A percentile compares a stretch with the other conserved stretches of the same genome.
These are phyloP conservation scores for Luperina nickerlii DNA, from an alignment of 2,888 invertebrate genomes.

Conservation along the genomic window DNA sequence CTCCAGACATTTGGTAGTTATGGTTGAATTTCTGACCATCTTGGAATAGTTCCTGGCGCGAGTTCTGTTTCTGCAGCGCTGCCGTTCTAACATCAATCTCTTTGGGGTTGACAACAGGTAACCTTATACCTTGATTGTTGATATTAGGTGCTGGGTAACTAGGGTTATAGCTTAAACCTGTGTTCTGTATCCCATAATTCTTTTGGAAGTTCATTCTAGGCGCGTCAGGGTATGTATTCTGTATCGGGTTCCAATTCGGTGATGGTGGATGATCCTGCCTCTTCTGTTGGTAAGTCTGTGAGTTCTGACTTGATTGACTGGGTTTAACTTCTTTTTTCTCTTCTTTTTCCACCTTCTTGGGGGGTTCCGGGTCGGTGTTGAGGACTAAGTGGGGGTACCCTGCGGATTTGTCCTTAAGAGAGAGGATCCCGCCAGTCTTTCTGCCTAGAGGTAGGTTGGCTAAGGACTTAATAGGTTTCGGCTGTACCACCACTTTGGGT, in stretches of 20 bases:
- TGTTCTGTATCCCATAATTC: constrained; percentile 81
- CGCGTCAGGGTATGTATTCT: constrained; percentile 70
- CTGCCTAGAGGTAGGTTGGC: constrained; percentile 84
- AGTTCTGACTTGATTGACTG: constrained; percentile 74
- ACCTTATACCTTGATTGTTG: constrained; percentile 78
- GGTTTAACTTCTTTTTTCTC: constrained; percentile 80
- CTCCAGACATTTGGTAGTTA: constrained; percentile 83
- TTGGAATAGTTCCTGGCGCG: constrained; percentile 83
- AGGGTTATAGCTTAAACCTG: constrained; percentile 79
- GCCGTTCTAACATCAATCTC: constrained; percentile 89
- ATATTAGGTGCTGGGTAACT: constrained; percentile 71
- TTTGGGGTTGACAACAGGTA: constrained; percentile 88
- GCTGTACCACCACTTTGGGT: constrained; percentile 83
- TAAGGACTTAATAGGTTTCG: constrained; percentile 84
- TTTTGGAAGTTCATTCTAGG: constrained; percentile 81
- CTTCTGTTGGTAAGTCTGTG: constrained; percentile 74
- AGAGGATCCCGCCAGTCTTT: constrained; percentile 89
- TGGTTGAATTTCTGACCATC: constrained; percentile 83
- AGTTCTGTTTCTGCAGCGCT: constrained; percentile 86
- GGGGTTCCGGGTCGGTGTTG: constrained; percentile 82
- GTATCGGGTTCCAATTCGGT: constrained; percentile 71
- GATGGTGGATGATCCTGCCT: constrained; percentile 71
- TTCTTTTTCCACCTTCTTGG: constrained; percentile 81
- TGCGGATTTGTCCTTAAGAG: constrained; percentile 88
- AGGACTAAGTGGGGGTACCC: constrained; percentile 87